These are phyloP conservation scores for Loriculus beryllinus DNA, from an alignment of 2,797 vertebrate genomes.

Conservation along the genomic window DNA sequence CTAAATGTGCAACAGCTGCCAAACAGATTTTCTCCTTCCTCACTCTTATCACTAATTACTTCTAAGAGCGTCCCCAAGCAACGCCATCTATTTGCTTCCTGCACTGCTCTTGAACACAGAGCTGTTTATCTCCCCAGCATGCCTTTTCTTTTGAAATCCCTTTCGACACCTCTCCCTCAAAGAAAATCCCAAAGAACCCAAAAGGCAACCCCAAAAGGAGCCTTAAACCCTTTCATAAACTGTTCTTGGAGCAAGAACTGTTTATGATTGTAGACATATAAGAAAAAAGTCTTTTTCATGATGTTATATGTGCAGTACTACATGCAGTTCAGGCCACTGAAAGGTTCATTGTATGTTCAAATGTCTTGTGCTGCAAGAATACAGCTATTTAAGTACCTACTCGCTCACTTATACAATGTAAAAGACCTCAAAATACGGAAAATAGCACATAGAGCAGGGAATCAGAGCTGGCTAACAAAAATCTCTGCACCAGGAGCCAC, in stretches of 20 bases:
- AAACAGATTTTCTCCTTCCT: constrained; percentile 40
- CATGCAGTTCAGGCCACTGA: neutral
- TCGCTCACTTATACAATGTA: neutral
- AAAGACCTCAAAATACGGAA: neutral
- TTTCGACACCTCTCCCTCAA: neutral
- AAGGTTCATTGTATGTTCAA: neutral
- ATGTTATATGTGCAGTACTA: neutral
- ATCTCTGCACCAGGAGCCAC: neutral
- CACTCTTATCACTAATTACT: constrained; percentile 28
- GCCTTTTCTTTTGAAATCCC: constrained; percentile 27
- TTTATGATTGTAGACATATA: neutral
- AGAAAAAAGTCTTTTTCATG: neutral
- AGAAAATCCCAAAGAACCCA: neutral
- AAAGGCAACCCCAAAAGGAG: neutral
- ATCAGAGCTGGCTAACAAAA: neutral
- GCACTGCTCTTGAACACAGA: neutral
- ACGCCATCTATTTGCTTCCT: neutral
- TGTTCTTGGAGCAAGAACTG: neutral
- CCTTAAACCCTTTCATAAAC: neutral
- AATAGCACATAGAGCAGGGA: neutral
- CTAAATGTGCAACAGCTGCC: neutral
- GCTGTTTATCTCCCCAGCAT: neutral
- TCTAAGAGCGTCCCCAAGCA: constrained; percentile 19
- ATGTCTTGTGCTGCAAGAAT: neutral
- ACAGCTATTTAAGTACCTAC: neutral